Evolutionary conservation across 2,888 invertebrate genomes (phyloP), one percentile per base, ranked within the genome.

Genomic region (Tipula vernalis): DNA sequence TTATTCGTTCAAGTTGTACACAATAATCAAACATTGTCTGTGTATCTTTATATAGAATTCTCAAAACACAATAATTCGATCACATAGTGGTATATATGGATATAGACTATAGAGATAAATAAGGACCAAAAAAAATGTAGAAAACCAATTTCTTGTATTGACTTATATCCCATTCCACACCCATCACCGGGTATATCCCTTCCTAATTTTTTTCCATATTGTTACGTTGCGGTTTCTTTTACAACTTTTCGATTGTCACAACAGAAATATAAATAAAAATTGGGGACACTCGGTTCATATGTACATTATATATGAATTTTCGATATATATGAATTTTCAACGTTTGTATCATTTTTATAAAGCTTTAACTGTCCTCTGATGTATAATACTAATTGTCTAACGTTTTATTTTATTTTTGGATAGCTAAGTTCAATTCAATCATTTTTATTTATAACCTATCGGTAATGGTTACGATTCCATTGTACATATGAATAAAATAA

Each of bases 21-120:
- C 10, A 10, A 71, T 28, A 71, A 71, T 10, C 6, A 71, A 12
- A 71, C 10, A 18, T 8, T 28, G 28, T 71, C 3, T 71, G 3
- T 10, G 71, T 87, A 88, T 87, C 86, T 88, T 88, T 88, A 12
- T 28, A 71, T 18, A 71, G 2, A 71, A 28, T 3, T 28, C 71
- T 28, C 28, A 51, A 51, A 5, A 28, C 41, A 86, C 71, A 71
- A 71, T 10, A 18, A 10, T 10, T 28, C 71, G 71, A 71, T 71
- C 18, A 71, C 18, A 18, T 28, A 71, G 28, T 71, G 28, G 28
- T 28, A 28, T 28, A 28, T 28, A 2, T 28, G 28, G 28, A 28
- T 28, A 71, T 71, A 71, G 71, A 71, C 10, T 28, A 71, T 28
- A 71, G 71, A 71, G 71, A 71, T 18, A 28, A 28, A 71, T 71